phyloP scores from a whole-genome alignment of 2,113 vertebrate species.

The Ceyx melanurus region DNA sequence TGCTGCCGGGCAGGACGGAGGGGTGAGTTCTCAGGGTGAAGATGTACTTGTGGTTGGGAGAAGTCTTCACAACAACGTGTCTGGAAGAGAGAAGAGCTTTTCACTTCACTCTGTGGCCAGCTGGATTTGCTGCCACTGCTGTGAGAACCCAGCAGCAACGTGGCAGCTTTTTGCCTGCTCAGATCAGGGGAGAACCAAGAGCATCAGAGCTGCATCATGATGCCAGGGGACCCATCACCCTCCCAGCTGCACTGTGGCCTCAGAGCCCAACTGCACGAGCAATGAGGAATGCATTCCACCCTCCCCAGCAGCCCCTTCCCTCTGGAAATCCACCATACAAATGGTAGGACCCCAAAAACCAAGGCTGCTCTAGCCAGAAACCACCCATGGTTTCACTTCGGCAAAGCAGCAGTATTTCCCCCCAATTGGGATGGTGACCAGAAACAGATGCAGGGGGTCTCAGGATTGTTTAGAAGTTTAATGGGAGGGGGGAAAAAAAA shows the following conservation, averaged over 20 bases:
- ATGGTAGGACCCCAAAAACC: not conserved
- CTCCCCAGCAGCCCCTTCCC: not conserved
- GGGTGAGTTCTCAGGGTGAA: conserved; percentile 88
- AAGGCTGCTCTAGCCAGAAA: not conserved
- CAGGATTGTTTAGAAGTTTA: not conserved
- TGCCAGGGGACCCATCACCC: not conserved
- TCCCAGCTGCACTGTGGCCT: fast-evolving
- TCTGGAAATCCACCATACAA: not conserved
- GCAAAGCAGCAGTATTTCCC: not conserved
- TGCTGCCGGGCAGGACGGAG: conserved; percentile 81
- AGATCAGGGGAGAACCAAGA: not conserved
- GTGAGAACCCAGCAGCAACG: not conserved
- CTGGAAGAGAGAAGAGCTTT: conserved; percentile 69
- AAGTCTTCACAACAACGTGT: conserved; percentile 88
- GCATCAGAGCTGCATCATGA: fast-evolving
- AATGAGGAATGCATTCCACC: not conserved
- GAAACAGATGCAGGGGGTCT: not conserved
- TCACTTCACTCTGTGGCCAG: not conserved
- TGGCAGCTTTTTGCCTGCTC: not conserved
- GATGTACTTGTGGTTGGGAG: conserved; percentile 86
- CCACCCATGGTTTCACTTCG: not conserved
- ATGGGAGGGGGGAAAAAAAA: fast-evolving
- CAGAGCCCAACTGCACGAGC: not conserved
- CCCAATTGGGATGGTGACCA: not conserved
- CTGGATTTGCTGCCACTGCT: not conserved